phyloP scores from a whole-genome alignment of 2,888 invertebrate species.

The Tridacna gigas region DNA sequence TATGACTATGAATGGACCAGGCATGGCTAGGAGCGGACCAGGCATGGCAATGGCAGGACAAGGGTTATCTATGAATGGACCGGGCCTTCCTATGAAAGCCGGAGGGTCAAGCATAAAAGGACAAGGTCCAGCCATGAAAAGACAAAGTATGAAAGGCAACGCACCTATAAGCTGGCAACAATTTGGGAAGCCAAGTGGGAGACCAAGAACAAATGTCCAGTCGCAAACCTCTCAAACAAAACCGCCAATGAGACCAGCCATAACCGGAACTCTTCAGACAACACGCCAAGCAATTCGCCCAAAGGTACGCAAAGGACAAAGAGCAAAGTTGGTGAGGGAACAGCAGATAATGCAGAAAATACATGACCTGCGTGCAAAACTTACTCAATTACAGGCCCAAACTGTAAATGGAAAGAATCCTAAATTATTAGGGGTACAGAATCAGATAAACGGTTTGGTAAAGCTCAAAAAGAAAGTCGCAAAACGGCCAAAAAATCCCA shows the following conservation, averaged over 20 bases:
- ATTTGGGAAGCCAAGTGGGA: not conserved
- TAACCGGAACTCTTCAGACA: not conserved
- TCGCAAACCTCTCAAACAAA: not conserved
- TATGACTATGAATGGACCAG: not conserved
- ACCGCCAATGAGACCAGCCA: not conserved
- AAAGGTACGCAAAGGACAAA: not conserved
- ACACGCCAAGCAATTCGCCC: not conserved
- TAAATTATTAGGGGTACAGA: conserved; percentile 13
- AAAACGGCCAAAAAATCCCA: not conserved
- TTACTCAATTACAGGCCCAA: not conserved
- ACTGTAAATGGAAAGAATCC: conserved; percentile 26
- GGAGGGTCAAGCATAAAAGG: not conserved
- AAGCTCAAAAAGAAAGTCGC: conserved; percentile 5
- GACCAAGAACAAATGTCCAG: not conserved
- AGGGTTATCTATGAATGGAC: not conserved
- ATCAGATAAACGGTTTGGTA: conserved; percentile 18
- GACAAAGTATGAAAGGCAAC: not conserved
- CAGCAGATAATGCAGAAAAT: conserved; percentile 2
- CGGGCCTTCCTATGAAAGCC: not conserved
- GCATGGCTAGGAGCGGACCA: not conserved
- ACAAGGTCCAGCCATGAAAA: not conserved
- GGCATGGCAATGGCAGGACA: not conserved
- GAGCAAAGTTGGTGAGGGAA: not conserved
- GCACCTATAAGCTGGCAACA: conserved; percentile 8
- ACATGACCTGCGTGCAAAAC: not conserved